Evolutionary conservation across 2,797 vertebrate genomes (phyloP).

Genomic region (Phrynocephalus forsythii): DNA sequence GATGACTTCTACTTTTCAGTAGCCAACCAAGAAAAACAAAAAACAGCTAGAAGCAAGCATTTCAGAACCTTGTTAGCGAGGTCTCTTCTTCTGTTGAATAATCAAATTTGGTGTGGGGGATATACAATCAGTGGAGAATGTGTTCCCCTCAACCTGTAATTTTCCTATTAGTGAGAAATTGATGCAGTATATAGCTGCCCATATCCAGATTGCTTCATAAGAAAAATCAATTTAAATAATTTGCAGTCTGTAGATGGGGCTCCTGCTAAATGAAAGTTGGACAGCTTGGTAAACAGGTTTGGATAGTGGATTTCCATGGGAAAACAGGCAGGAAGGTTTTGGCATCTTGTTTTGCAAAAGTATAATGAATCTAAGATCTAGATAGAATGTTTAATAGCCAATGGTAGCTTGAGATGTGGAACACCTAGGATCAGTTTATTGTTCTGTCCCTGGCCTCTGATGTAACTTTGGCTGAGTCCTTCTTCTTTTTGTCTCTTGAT

Average conservation of each 20-base stretch:
- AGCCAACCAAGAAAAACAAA: neutral
- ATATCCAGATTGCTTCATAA: neutral
- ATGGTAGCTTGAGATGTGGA: neutral
- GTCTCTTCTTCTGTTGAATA: neutral
- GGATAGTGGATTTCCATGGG: neutral
- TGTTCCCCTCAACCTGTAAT: neutral
- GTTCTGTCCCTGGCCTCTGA: neutral
- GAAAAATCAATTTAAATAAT: neutral
- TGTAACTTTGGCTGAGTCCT: neutral
- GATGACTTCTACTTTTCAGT: neutral
- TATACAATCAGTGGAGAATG: neutral
- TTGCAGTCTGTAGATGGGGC: neutral
- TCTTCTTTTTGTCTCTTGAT: neutral
- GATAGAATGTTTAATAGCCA: neutral
- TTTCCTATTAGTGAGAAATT: neutral
- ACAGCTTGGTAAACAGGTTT: conserved; percentile 31
- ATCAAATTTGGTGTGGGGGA: neutral
- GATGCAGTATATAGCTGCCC: neutral
- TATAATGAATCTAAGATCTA: neutral
- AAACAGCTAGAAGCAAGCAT: neutral
- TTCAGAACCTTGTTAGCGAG: neutral
- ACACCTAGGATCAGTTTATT: neutral
- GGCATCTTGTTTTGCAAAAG: conserved; percentile 1
- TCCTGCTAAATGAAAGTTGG: conserved; percentile 13
- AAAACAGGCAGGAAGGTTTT: conserved; percentile 2